Base-by-base conservation (phyloP, 1,140 invertebrate genomes). In the Dendrolimus kikuchii region DNA sequence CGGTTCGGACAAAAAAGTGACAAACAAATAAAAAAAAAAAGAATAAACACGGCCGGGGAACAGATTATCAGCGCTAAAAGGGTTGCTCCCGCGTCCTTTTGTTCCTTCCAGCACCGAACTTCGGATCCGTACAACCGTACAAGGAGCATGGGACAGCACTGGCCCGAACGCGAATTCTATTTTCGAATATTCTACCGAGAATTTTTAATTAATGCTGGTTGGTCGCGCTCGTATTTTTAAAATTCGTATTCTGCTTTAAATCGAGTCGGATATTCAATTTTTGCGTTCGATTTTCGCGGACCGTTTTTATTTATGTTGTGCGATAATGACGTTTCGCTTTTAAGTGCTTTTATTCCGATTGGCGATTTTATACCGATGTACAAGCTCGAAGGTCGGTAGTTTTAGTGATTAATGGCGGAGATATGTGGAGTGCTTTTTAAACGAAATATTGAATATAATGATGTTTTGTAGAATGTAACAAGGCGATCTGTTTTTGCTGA, bases 41-140 rank as follows among this genome's bases (percentile, higher is more conserved):
- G 69, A 65, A 73, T 71, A 70, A 81, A 86, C 80, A 80, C 74
- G 76, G 77, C 78, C 80, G 67, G 72, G 68, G 80, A 83, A 86
- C 82, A 86, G 82, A 86, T 86, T 86, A 86, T 86, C 82, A 86
- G 82, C 82, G 80, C 82, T 86, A 86, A 86, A 85, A 86, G 82
- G 78, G 80, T 86, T 86, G 82, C 82, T 82, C 82, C 82, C 82
- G 77, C 76, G 77, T 85, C 64, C 77, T 83, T 83, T 86, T 85
- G 78, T 85, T 81, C 71, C 79, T 81, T 80, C 82, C 82, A 83
- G 83, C 82, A 84, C 80, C 82, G 81, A 86, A 86, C 77, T 86
- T 73, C 66, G 63, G 71, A 72, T 74, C 79, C 79, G 79, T 83
- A 81, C 79, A 73, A 74, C 80, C 79, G 82, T 83, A 82, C 82